Evolutionary conservation across 2,888 invertebrate genomes (phyloP), one percentile per base, ranked within the genome.

Genomic region (Dioctria linearis): DNA sequence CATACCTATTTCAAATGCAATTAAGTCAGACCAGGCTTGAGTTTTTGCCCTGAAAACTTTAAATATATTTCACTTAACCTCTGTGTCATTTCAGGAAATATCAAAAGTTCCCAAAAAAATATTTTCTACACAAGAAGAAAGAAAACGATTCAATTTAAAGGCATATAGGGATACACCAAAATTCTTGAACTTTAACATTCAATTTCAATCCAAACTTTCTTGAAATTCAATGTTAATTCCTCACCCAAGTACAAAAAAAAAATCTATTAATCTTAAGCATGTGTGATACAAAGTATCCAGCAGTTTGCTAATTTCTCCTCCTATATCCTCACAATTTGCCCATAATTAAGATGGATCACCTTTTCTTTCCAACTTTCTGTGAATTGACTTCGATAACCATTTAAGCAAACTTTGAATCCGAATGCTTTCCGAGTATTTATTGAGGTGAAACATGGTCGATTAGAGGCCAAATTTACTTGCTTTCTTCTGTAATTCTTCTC

Each of bases 271-370:
- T 46, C 49, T 46, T 5, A 5, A 46, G 9, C 49, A 46, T 46
- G 9, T 46, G 49, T 46, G 49, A 9, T 46, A 46, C 9, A 46
- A 46, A 9, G 6, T 5, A 6, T 6, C 49, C 6, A 51, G 8
- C 54, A 71, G 39, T 54, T 54, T 13, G 43, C 73, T 43, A 37
- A 59, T 75, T 75, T 75, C 59, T 43, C 43, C 57, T 13, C 57
- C 49, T 59, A 46, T 63, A 76, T 46, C 46, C 61, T 46, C 63
- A 57, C 67, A 79, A 79, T 79, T 79, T 59, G 54, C 79, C 25
- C 79, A 59, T 69, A 79, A 79, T 79, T 79, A 79, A 79, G 79
- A 79, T 46, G 67, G 79, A 79, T 79, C 79, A 59, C 59, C 37
- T 46, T 37, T 65, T 9, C 40, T 37, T 25, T 25, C 59, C 63